Percentiles rank a stretch among this genome's conserved stretches.
phyloP scores from a whole-genome alignment of 2,888 invertebrate genomes.

The Pristionchus maxplancki region DNA sequence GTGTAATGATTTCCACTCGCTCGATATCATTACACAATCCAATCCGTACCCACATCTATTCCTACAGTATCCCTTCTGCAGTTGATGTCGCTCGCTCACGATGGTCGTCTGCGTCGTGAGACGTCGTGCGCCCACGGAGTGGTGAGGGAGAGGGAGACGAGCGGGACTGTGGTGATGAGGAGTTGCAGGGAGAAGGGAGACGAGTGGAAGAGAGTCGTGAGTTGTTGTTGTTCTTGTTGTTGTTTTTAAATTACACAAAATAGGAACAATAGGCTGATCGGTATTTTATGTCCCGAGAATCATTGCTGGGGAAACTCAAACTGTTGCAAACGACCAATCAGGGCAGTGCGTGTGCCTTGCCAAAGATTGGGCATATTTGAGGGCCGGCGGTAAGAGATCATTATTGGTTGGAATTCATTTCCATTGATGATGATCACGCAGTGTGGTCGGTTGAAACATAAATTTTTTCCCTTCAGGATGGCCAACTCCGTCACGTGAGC shows the following conservation, averaged over 20 bases:
- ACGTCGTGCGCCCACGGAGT: constrained; percentile 69
- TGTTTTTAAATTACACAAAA: neutral
- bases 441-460: too few species aligned
- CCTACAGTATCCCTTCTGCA: constrained; percentile 56
- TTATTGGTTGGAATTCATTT: too few species aligned
- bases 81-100: constrained; percentile 75
- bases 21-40: neutral
- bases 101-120: constrained; percentile 73
- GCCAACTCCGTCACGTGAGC: constrained; percentile 41
- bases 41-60: neutral
- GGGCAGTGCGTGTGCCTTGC: too few species aligned
- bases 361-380: too few species aligned
- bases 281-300: too few species aligned
- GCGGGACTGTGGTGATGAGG: constrained; percentile 40
- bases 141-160: constrained; percentile 53
- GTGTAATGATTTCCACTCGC: neutral
- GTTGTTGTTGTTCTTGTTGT: neutral
- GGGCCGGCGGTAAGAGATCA: too few species aligned
- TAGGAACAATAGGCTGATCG: neutral
- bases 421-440: too few species aligned
- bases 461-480: constrained; percentile 28
- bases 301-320: too few species aligned
- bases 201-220: constrained; percentile 28
- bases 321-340: too few species aligned
- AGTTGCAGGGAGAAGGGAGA: constrained; percentile 48